phyloP scores from a whole-genome alignment of 1,140 invertebrate species.

The Diabrotica virgifera region DNA sequence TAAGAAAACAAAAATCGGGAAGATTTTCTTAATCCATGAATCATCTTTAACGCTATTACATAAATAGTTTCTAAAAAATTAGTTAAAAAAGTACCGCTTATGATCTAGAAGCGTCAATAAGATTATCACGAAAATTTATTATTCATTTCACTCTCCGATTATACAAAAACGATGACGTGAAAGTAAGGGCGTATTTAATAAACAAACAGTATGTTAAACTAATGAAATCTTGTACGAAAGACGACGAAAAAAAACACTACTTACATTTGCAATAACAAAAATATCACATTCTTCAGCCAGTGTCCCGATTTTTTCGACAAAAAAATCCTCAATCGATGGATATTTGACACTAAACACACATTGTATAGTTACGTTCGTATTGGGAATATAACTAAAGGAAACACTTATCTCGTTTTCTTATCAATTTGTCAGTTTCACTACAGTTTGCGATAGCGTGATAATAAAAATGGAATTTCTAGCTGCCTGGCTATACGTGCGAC shows the following conservation, averaged over 20 bases:
- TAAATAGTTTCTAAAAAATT: too few relatives aligned
- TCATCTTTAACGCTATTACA: too few relatives aligned
- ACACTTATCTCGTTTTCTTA: slow-evolving; percentile 19
- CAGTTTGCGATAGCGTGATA: slow-evolving; percentile 4
- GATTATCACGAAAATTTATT: too few relatives aligned
- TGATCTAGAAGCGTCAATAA: too few relatives aligned
- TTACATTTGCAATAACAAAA: neutral
- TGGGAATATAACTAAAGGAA: slow-evolving; percentile 18
- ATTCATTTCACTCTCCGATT: too few relatives aligned
- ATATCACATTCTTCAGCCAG: neutral
- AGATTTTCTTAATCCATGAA: too few relatives aligned
- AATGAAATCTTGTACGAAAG: too few relatives aligned
- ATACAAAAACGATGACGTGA: neutral
- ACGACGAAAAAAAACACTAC: too few relatives aligned
- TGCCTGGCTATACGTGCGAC: neutral
- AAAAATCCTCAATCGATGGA: slow-evolving; percentile 4
- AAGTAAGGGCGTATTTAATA: neutral
- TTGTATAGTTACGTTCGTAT: neutral
- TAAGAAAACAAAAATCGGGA: too few relatives aligned
- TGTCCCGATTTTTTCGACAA: neutral
- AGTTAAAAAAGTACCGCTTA: too few relatives aligned
- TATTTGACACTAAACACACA: slow-evolving; percentile 12
- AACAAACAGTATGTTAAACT: too few relatives aligned
- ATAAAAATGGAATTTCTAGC: neutral
- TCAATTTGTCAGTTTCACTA: slow-evolving; percentile 20